Evolutionary conservation across 2,113 vertebrate genomes (phyloP), one percentile per base, ranked within the genome.

Genomic region (mouse (Mus musculus)): DNA sequence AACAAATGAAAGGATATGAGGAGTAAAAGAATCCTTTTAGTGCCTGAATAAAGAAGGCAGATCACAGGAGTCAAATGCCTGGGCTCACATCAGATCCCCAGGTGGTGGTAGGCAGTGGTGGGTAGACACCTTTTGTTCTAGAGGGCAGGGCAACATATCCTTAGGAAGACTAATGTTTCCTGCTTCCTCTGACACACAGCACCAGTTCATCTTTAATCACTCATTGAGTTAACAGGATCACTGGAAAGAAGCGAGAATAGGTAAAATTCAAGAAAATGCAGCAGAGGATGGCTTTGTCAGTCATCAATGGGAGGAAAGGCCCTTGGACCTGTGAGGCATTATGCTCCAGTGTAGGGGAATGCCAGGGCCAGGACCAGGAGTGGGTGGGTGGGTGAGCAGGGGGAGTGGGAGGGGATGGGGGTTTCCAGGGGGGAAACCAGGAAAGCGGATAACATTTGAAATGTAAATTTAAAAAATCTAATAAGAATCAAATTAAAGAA

Each of bases 191-290:
- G 72, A 63, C n/a, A 54, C 9, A 14, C 14, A 42, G 3, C n/a
- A 87, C 16, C 17, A 30, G 11, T 42, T 93, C 46, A 73, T 92
- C 52, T 88, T 94, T 88, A 52, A 94, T 94, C 69, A 82, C 56
- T n/a, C 59, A n/a, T 59, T 87, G n/a, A 56, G 22, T 65, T 88
- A 67, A 76, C 19, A 33, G 19, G 72, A 26, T 90, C 46, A 69
- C 4, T 65, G 0, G 16, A 85, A 90, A 94, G n/a, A 24, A 5
- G 13, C 93, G 1, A 42, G 1, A 81, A 8, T 14, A 24, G 65
- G 20, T 3, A 67, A 91, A 92, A 86, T 11, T 33, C 14, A 73
- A 61, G 16, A 82, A 73, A 95, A 49, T 49, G 49, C 49, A 49
- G 49, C 49, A 49, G 49, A 49, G 49, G 49, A 49, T 49, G 49